Evolutionary conservation across 2,797 vertebrate species (phyloP).

Genomic region (Holocentrus rufus): DNA sequence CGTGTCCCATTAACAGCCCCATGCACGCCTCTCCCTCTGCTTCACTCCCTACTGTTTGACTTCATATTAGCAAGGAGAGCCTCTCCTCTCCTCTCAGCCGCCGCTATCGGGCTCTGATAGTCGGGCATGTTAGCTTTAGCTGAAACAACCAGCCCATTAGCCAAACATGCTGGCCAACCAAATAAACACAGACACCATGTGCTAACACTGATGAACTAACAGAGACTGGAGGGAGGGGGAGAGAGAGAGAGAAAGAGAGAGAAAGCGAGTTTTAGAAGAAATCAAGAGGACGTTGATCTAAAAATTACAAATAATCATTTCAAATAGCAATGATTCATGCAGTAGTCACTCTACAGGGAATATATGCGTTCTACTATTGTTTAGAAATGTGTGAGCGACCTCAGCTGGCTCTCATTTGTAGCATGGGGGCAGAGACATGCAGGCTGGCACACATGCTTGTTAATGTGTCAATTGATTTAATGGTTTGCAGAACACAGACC

Average conservation of each 20-base stretch:
- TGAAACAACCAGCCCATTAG: constrained; percentile 49
- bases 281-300: constrained; percentile 3
- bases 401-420: constrained; percentile 72
- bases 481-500: constrained; percentile 74
- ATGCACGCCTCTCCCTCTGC: constrained; percentile 31
- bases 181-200: constrained; percentile 65
- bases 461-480: constrained; percentile 78
- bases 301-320: neutral
- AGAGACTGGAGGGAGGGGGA: constrained; percentile 6
- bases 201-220: constrained; percentile 55
- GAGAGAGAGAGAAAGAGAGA: neutral
- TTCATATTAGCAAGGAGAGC: constrained; percentile 49
- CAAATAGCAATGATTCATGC: neutral
- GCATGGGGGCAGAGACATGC: constrained; percentile 44
- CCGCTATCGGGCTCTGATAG: constrained; percentile 58
- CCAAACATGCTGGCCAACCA: constrained; percentile 34
- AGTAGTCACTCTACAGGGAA: neutral
- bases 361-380: neutral
- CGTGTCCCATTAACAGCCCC: constrained; percentile 46
- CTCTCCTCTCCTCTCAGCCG: constrained; percentile 43
- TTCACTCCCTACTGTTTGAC: constrained; percentile 52
- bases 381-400: constrained; percentile 8
- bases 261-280: constrained; percentile 4
- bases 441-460: constrained; percentile 69
- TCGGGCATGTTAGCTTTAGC: constrained; percentile 56